phyloP scores from a whole-genome alignment of 2,888 invertebrate species.

The Acleris cristana region DNA sequence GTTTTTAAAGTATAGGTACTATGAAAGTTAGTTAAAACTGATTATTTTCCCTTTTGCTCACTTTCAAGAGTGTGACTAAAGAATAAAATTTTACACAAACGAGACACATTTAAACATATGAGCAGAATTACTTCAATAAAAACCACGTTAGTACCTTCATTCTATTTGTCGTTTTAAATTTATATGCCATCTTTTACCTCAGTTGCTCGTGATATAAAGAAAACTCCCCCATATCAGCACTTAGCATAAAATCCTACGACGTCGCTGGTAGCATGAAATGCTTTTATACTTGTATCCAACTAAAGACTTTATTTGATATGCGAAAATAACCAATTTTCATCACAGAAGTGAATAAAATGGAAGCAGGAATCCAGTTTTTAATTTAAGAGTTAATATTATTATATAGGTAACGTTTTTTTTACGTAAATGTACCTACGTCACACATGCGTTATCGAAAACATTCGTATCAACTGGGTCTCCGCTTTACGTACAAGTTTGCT shows the following conservation, averaged over 20 bases:
- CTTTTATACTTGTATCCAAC: constrained; percentile 31
- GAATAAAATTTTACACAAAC: constrained; percentile 24
- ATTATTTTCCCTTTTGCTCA: not conserved
- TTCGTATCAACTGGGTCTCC: no score
- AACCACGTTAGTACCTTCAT: constrained; percentile 29
- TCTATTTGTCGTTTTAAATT: constrained; percentile 37
- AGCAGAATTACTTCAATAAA: constrained; percentile 35
- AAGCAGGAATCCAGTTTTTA: no score
- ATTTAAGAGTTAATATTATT: no score
- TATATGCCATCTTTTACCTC: constrained; percentile 35
- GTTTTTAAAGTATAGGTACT: no score
- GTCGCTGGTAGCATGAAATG: constrained; percentile 22
- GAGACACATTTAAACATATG: constrained; percentile 24
- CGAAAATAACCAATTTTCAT: constrained; percentile 19
- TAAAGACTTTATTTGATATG: constrained; percentile 33
- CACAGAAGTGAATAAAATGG: not conserved
- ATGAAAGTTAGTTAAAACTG: not conserved
- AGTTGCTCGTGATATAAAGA: constrained; percentile 20
- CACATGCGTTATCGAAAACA: no score
- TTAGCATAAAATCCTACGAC: constrained; percentile 34
- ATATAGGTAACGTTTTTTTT: no score
- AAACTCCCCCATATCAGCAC: constrained; percentile 32
- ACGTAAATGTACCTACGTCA: no score
- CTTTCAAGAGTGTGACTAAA: not conserved
- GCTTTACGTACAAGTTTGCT: no score